Evolutionary conservation across 2,888 invertebrate species (phyloP).

Genomic region (Epicampocera succincta): DNA sequence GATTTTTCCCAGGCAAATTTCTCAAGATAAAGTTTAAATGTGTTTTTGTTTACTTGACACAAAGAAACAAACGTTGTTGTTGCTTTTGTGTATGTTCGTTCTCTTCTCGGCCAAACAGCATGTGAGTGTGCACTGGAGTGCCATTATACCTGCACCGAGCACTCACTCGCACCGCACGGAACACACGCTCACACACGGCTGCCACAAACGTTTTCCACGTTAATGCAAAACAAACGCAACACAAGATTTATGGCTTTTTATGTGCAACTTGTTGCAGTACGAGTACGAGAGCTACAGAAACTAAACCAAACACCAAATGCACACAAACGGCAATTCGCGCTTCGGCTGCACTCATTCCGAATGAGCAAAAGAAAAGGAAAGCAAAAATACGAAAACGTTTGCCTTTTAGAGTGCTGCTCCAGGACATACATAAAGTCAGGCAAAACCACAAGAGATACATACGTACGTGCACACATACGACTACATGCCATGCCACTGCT

Average conservation of each 20-base stretch:
- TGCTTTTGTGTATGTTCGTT: conserved; percentile 16
- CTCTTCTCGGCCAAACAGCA: conserved; percentile 17
- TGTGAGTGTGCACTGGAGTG: conserved; percentile 27
- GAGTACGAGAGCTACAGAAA: too few species aligned
- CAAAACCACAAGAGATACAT: background rate
- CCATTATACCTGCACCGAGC: conserved; percentile 35
- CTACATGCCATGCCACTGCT: too few species aligned
- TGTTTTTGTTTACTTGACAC: conserved; percentile 31
- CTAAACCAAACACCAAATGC: background rate
- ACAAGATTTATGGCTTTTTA: conserved; percentile 61
- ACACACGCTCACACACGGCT: background rate
- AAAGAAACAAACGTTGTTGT: conserved; percentile 47
- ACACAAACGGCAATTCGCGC: conserved; percentile 11
- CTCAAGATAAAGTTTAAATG: conserved; percentile 58
- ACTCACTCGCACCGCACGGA: conserved; percentile 21
- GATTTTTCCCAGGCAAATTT: conserved; percentile 65
- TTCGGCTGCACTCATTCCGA: conserved; percentile 34
- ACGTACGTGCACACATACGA: background rate
- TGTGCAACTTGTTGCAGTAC: conserved; percentile 64
- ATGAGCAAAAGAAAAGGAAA: conserved; percentile 35
- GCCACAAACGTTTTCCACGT: conserved; percentile 21
- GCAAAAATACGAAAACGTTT: conserved; percentile 13
- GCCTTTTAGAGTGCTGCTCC: conserved; percentile 53
- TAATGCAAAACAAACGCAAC: conserved; percentile 55
- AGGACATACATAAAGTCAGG: conserved; percentile 52